Evolutionary conservation across 2,113 vertebrate genomes (phyloP).

Genomic region (Catagonus wagneri): DNA sequence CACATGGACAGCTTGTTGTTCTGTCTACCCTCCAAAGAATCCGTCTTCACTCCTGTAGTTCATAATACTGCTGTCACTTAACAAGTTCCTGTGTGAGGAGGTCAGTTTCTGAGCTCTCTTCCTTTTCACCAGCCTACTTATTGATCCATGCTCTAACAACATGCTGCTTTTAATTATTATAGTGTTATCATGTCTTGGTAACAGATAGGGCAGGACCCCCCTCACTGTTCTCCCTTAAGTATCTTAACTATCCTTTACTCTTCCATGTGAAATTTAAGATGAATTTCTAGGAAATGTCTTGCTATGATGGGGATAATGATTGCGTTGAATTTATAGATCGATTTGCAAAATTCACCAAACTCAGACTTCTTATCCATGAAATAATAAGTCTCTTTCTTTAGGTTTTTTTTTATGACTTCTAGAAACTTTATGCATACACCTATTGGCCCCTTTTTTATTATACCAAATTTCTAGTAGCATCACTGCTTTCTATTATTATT

Average conservation of each 20-base stretch:
- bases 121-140: background rate
- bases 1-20: background rate
- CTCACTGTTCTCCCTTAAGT: background rate
- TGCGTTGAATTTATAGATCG: background rate
- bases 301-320: background rate
- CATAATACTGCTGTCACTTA: accelerated
- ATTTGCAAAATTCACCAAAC: conserved; percentile 31
- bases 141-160: background rate
- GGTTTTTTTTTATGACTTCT: background rate
- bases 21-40: background rate
- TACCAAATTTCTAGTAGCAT: background rate
- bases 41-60: background rate
- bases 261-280: background rate
- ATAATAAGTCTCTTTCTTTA: conserved; percentile 13
- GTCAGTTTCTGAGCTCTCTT: background rate
- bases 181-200: background rate
- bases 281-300: background rate
- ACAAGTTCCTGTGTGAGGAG: accelerated
- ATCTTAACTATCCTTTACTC: background rate
- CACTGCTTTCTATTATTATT: background rate
- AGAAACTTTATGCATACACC: background rate
- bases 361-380: background rate
- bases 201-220: background rate
- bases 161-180: background rate
- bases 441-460: background rate